Base-by-base conservation (phyloP, 2,888 invertebrate genomes). In the Volucella bombylans region DNA sequence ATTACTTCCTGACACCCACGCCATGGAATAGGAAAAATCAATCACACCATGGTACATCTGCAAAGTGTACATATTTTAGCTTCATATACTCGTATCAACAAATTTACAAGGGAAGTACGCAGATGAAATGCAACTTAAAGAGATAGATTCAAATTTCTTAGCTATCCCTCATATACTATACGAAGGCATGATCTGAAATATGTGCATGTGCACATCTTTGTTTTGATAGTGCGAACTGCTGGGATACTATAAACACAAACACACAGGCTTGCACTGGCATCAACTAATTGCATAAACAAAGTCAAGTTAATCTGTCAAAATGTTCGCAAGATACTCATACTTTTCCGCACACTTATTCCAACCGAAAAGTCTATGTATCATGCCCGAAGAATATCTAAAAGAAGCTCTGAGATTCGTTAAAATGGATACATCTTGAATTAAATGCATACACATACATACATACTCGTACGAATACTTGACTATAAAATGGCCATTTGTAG, bases 221-320 rank as follows among this genome's bases (percentile, higher is more conserved):
- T 83, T 74, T 74, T 74, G 79, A 74, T 83, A 83, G 65, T 61
- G 15, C 69, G 67, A 79, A 69, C 83, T 83, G 74, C 67, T 74
- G 57, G 78, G 79, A 82, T 73, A 39, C 73, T 59, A 79, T 82
- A 67, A 83, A 79, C 73, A 83, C 43, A 49, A 43, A 43, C 64
- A 65, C 71, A 72, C 15, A 54, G 43, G 49, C 57, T 45, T 64
- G 15, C 61, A 52, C 47, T 54, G 62, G 67, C 72, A 82, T 72
- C 72, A 74, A 55, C 80, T 80, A 83, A 80, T 83, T 80, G 83
- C 83, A 79, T 83, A 83, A 83, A 83, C 83, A 83, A 69, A 80
- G 65, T 71, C 83, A 67, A 83, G 83, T 79, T 83, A 83, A 74
- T 83, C 83, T 83, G 83, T 83, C 79, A 83, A 80, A 83, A 61